Percentiles rank a stretch among this genome's conserved stretches.
Evolutionary conservation across 1,140 invertebrate species (phyloP).

Genomic region (Saxidomus purpurata): DNA sequence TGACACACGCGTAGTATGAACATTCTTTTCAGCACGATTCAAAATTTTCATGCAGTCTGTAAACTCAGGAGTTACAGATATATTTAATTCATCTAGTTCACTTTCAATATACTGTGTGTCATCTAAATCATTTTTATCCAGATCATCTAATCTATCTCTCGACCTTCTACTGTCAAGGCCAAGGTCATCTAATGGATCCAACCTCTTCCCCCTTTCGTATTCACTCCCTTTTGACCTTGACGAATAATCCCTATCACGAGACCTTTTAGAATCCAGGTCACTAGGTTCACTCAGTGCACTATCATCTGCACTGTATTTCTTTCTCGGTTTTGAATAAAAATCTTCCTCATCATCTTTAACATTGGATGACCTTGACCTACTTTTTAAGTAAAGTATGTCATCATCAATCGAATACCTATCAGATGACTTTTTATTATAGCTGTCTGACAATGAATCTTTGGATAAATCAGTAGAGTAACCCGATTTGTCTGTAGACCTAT

Average conservation of each 20-base stretch:
- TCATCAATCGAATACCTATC: conserved; percentile 65
- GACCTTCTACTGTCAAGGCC: not conserved
- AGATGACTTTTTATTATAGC: conserved; percentile 45
- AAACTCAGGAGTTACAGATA: conserved; percentile 84
- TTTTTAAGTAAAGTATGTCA: conserved; percentile 63
- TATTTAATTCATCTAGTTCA: conserved; percentile 81
- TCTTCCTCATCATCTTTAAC: conserved; percentile 4
- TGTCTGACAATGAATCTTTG: conserved; percentile 52
- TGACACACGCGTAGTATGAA: conserved; percentile 68
- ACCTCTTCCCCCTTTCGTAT: conserved; percentile 41
- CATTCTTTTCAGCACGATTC: conserved; percentile 84
- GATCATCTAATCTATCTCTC: conserved; percentile 34
- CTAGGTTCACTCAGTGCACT: conserved; percentile 68
- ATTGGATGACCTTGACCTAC: conserved; percentile 45
- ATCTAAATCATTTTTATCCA: conserved; percentile 71
- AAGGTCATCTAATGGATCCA: conserved; percentile 14
- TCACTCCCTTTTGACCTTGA: conserved; percentile 43
- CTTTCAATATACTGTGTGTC: conserved; percentile 78
- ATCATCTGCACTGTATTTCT: conserved; percentile 66
- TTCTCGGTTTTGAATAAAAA: conserved; percentile 35
- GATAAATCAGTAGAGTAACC: conserved; percentile 60
- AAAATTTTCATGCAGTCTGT: conserved; percentile 85
- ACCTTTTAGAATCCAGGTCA: conserved; percentile 51
- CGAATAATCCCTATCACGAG: conserved; percentile 28
- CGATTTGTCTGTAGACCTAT: conserved; percentile 66